Evolutionary conservation across 2,797 vertebrate genomes (phyloP).

Genomic region (Melopsittacus undulatus): DNA sequence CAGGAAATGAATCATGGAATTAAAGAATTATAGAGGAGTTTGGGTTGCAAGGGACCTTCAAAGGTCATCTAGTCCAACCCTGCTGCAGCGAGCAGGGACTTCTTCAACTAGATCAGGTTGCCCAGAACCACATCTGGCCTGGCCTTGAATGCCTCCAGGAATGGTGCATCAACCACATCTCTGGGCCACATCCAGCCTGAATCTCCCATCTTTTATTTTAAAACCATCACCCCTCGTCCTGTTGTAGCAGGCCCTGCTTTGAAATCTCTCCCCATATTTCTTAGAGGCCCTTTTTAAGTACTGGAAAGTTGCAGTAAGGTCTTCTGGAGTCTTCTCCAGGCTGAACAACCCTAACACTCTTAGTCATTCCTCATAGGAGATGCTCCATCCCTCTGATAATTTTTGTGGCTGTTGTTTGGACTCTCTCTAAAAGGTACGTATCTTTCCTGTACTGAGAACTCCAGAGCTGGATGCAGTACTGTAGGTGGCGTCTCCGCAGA

Average conservation of each 20-base stretch:
- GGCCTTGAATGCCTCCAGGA: background rate
- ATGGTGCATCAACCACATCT: background rate
- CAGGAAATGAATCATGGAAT: background rate
- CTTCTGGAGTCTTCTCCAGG: background rate
- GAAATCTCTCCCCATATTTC: background rate
- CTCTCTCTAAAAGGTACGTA: background rate
- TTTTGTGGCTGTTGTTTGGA: background rate
- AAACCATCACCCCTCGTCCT: background rate
- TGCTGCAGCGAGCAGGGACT: background rate
- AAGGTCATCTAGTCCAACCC: background rate
- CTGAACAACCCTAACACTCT: background rate
- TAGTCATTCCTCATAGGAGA: background rate
- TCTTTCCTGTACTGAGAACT: background rate
- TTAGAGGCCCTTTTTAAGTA: background rate
- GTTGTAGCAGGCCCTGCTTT: background rate
- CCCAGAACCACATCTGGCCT: background rate
- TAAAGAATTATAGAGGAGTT: background rate
- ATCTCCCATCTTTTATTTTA: background rate
- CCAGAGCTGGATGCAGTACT: background rate
- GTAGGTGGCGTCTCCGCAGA: background rate
- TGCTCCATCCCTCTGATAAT: background rate
- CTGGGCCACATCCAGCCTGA: background rate
- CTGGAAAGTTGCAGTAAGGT: background rate
- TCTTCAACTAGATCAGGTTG: background rate
- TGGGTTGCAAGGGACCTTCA: background rate